phyloP scores from a whole-genome alignment of 2,797 vertebrate species.

The Gallirallus australis region DNA sequence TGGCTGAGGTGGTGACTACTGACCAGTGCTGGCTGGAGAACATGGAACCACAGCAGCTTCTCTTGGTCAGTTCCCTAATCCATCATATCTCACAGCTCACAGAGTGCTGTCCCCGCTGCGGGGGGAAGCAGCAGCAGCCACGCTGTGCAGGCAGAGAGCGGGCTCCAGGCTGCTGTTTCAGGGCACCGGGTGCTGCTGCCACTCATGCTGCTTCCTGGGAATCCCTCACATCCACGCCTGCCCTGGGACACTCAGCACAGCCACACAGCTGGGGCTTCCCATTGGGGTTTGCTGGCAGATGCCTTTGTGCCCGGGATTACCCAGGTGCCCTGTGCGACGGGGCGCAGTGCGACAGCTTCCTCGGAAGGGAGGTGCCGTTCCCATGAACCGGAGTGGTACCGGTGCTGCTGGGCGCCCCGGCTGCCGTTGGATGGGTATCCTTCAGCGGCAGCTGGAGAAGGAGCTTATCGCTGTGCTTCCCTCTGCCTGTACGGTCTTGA shows the following conservation, averaged over 20 bases:
- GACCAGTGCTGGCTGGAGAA: not conserved
- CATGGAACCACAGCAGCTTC: not conserved
- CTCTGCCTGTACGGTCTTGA: slow-evolving; percentile 38
- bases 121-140: not conserved
- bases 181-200: accelerated
- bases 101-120: not conserved
- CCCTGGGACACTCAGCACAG: accelerated
- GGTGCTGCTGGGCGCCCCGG: not conserved
- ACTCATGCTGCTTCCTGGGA: not conserved
- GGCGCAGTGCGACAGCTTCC: accelerated
- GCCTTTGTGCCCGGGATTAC: accelerated
- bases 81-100: not conserved
- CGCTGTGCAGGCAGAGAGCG: not conserved
- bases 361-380: not conserved
- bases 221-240: not conserved
- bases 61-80: accelerated
- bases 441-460: not conserved
- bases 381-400: accelerated
- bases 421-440: not conserved
- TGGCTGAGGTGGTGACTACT: not conserved
- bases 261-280: accelerated
- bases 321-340: accelerated
- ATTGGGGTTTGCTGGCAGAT: not conserved
- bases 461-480: not conserved
- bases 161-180: not conserved